Percentiles rank a stretch among this genome's conserved stretches.
These are phyloP conservation scores for Luperina nickerlii DNA, from an alignment of 2,888 invertebrate species.

Conservation along the genomic window DNA sequence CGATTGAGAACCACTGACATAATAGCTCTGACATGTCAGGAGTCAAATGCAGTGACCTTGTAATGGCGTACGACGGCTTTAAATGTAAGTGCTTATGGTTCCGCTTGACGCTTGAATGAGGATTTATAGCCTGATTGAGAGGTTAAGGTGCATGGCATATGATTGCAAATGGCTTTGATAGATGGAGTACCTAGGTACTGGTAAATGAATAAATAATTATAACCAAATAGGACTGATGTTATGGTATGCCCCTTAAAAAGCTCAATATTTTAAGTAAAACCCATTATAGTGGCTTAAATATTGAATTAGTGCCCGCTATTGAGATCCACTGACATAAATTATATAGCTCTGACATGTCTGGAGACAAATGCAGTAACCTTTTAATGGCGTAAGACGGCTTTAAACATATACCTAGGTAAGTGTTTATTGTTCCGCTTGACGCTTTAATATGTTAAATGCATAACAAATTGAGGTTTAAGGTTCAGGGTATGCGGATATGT, in stretches of 20 bases:
- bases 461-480: constrained; percentile 13
- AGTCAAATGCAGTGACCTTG: constrained; percentile 55
- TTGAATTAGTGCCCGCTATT: constrained; percentile 22
- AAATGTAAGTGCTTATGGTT: constrained; percentile 9
- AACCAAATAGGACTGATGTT: no score
- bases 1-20: constrained; percentile 35
- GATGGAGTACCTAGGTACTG: not conserved
- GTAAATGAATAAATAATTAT: not conserved
- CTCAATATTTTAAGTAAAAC: not conserved
- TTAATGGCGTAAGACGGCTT: constrained; percentile 3
- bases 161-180: not conserved
- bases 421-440: constrained; percentile 9
- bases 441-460: constrained; percentile 29
- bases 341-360: constrained; percentile 18
- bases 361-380: constrained; percentile 52
- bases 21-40: constrained; percentile 25
- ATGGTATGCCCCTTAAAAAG: no score
- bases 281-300: constrained; percentile 5
- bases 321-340: constrained; percentile 28
- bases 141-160: not conserved
- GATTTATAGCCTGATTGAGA: not conserved
- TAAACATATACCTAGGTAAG: no score
- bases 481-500: not conserved
- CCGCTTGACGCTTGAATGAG: constrained; percentile 7
- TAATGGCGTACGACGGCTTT: not conserved